Evolutionary conservation across 1,140 invertebrate species (phyloP).

Genomic region (Tribolium castaneum): DNA sequence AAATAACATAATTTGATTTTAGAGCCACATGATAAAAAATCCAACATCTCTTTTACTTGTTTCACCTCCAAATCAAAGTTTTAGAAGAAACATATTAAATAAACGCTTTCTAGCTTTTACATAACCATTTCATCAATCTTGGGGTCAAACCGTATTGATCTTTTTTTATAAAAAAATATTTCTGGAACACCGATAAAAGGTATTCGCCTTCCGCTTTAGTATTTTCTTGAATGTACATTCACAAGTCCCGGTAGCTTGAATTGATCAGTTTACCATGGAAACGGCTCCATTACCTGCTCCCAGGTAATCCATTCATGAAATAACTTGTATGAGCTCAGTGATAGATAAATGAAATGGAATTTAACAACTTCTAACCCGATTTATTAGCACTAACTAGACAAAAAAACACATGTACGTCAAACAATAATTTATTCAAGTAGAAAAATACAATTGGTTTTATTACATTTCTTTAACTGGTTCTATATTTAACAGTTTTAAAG

Average conservation of each 20-base stretch:
- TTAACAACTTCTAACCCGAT: not conserved
- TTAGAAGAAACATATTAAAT: too few relatives aligned
- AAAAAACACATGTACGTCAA: not conserved
- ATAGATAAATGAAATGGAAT: not conserved
- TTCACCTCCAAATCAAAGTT: too few relatives aligned
- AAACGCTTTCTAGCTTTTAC: too few relatives aligned
- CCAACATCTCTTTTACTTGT: too few relatives aligned
- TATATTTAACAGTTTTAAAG: slow-evolving; percentile 72
- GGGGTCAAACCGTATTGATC: not conserved
- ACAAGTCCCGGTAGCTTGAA: not conserved
- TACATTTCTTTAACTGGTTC: slow-evolving; percentile 74
- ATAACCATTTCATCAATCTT: too few relatives aligned
- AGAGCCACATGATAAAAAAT: too few relatives aligned
- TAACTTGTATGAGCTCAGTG: not conserved
- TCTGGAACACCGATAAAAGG: not conserved
- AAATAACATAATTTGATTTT: too few relatives aligned
- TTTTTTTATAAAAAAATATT: not conserved
- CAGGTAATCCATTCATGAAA: not conserved
- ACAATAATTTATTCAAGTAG: slow-evolving; percentile 7
- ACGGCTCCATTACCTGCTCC: not conserved
- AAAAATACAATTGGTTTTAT: slow-evolving; percentile 44
- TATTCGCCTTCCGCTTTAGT: not conserved
- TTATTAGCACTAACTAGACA: not conserved
- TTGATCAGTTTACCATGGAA: not conserved
- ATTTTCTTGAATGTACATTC: not conserved